Percentiles rank a stretch among this genome's conserved stretches.
phyloP scores from a whole-genome alignment of 2,797 vertebrate species.

The Clarias fuscus region DNA sequence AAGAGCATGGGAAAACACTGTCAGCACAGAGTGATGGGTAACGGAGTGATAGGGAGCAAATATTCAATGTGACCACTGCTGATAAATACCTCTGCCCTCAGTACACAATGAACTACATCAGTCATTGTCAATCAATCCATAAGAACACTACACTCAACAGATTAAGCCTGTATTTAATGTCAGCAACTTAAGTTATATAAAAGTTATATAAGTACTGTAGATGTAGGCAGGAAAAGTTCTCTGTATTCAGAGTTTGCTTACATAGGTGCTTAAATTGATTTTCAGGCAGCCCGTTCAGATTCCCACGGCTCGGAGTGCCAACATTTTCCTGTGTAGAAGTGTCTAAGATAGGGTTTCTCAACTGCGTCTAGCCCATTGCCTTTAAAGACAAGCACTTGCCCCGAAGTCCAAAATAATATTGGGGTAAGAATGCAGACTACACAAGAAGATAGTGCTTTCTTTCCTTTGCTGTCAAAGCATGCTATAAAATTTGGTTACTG shows the following conservation, averaged over 20 bases:
- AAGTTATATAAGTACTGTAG: neutral
- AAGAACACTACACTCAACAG: neutral
- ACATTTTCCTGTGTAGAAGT: neutral
- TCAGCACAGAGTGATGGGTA: conserved; percentile 38
- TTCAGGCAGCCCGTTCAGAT: neutral
- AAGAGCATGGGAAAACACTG: conserved; percentile 32
- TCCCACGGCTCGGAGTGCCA: neutral
- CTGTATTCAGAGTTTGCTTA: neutral
- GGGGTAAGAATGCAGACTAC: neutral
- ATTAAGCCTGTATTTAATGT: neutral
- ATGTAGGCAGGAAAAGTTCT: neutral
- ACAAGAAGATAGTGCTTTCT: neutral
- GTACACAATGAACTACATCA: conserved; percentile 47
- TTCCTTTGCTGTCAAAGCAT: too few species aligned
- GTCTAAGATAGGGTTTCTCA: neutral
- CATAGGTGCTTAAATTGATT: neutral
- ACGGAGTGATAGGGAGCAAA: conserved; percentile 45
- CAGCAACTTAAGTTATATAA: neutral
- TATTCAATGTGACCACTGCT: conserved; percentile 46
- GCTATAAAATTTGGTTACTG: neutral
- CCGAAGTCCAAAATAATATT: neutral
- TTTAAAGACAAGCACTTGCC: neutral
- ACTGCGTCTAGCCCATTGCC: neutral
- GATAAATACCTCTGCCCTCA: conserved; percentile 40
- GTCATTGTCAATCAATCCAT: conserved; percentile 39